Evolutionary conservation across 2,113 vertebrate species (phyloP).

Genomic region (Fulmarus glacialis): DNA sequence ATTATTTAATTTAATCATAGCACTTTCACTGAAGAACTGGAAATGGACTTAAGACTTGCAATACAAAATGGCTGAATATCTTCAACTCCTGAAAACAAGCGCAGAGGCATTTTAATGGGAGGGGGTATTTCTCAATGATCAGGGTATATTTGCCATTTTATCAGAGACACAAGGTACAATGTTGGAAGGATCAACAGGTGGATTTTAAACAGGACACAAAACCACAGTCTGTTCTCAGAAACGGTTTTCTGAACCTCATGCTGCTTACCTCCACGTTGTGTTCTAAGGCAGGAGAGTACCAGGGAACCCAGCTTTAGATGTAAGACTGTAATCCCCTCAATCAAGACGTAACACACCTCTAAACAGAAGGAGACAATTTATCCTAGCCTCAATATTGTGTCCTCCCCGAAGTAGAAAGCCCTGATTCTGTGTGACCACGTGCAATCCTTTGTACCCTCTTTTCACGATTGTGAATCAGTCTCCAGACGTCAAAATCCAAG

Average conservation of each 20-base stretch:
- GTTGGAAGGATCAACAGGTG: neutral
- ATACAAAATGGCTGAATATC: neutral
- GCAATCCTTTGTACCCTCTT: neutral
- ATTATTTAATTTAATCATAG: neutral
- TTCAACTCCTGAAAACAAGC: neutral
- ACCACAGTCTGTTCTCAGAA: neutral
- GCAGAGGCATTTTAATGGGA: neutral
- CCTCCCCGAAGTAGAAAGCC: neutral
- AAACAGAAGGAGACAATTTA: neutral
- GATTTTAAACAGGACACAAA: neutral
- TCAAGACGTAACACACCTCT: neutral
- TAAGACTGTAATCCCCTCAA: neutral
- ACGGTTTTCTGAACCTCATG: neutral
- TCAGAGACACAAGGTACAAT: neutral
- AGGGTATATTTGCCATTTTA: neutral
- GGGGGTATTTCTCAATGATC: neutral
- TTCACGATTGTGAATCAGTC: neutral
- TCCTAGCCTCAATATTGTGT: neutral
- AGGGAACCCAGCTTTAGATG: neutral
- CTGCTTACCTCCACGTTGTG: neutral
- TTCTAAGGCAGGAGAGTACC: neutral
- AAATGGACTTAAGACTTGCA: neutral
- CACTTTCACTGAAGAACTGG: neutral
- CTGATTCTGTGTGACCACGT: neutral
- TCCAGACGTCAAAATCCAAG: neutral